Percentiles rank a stretch among this genome's conserved stretches.
Evolutionary conservation across 2,113 vertebrate genomes (phyloP).

Genomic region (Dicaeum eximium): DNA sequence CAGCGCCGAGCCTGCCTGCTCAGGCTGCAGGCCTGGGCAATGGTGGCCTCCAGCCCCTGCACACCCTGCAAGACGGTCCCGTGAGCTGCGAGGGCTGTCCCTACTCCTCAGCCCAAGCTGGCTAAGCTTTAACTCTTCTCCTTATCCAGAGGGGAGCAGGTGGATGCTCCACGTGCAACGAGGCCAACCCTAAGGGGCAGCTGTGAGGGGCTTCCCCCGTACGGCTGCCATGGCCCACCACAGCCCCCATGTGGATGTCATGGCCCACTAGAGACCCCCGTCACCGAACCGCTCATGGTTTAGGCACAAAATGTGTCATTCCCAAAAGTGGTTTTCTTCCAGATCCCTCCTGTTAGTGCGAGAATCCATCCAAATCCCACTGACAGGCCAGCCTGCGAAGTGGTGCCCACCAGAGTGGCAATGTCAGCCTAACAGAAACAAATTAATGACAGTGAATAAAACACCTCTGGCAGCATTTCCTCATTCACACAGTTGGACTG

Average conservation of each 20-base stretch:
- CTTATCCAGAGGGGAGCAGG: fast-evolving
- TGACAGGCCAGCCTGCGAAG: fast-evolving
- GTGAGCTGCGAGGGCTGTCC: background rate
- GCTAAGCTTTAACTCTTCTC: background rate
- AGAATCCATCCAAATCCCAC: background rate
- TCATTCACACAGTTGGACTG: fast-evolving
- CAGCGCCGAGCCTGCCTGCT: fast-evolving
- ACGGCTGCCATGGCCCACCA: fast-evolving
- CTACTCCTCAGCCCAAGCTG: background rate
- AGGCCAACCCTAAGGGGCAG: background rate
- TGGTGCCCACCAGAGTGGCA: background rate
- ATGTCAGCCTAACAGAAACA: background rate
- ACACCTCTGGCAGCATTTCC: background rate
- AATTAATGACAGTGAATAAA: background rate
- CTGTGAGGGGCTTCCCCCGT: fast-evolving
- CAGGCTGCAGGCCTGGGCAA: background rate
- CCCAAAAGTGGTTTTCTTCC: background rate
- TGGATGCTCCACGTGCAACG: fast-evolving
- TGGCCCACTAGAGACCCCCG: background rate
- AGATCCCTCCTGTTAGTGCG: background rate
- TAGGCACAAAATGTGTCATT: background rate
- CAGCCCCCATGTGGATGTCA: background rate
- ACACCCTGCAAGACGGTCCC: fast-evolving
- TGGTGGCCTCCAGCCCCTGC: background rate
- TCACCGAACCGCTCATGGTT: fast-evolving